Percentiles rank a stretch among this genome's conserved stretches.
phyloP scores from a whole-genome alignment of 2,113 vertebrate genomes.

The Xiphophorus hellerii region DNA sequence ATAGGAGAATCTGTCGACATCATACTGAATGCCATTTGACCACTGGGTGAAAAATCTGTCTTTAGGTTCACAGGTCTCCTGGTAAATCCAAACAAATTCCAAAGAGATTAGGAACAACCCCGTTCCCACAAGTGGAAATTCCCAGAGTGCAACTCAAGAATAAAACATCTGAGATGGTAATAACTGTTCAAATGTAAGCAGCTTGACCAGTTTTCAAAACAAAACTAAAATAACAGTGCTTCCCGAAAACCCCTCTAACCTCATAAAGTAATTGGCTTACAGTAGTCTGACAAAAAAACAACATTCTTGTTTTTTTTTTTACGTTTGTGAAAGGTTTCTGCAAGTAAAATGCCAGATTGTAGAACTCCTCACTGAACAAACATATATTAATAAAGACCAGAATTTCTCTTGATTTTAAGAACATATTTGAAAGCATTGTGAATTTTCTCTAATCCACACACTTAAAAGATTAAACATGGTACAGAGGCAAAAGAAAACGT shows the following conservation, averaged over 20 bases:
- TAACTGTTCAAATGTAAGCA: background rate
- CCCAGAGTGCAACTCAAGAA: constrained; percentile 1
- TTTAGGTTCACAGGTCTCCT: background rate
- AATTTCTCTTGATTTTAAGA: too few species aligned
- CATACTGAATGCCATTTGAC: background rate
- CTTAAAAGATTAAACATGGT: too few species aligned
- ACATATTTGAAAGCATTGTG: too few species aligned
- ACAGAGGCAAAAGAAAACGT: background rate
- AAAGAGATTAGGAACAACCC: background rate
- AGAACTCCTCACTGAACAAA: background rate
- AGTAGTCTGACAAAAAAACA: background rate
- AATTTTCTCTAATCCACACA: too few species aligned
- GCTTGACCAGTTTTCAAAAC: background rate
- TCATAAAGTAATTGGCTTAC: background rate
- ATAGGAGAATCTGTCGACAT: background rate
- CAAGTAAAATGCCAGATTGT: background rate
- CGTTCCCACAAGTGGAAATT: constrained; percentile 13
- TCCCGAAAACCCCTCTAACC: background rate
- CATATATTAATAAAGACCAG: too few species aligned
- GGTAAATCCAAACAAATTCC: background rate
- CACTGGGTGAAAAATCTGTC: background rate
- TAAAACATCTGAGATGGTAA: background rate
- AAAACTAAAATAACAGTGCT: background rate
- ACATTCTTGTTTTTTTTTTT: background rate
- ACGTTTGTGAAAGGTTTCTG: background rate